Percentiles rank a stretch among this genome's conserved stretches.
phyloP scores from a whole-genome alignment of 2,797 vertebrate genomes.

The Sternotherus odoratus region DNA sequence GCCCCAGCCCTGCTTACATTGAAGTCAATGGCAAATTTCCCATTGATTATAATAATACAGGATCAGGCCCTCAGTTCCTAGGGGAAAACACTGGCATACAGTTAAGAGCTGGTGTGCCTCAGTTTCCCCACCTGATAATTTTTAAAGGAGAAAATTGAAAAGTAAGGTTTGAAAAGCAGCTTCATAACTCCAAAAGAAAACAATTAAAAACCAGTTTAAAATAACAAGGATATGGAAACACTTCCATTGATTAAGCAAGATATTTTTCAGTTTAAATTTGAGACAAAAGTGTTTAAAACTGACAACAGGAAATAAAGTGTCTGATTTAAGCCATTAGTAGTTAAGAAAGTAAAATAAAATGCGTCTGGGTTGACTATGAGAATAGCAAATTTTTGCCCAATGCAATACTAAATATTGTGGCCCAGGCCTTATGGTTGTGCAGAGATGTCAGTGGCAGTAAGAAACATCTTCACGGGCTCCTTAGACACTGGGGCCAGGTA shows the following conservation, averaged over 20 bases:
- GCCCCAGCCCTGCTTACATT: not conserved
- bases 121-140: not conserved
- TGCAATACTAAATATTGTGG: not conserved
- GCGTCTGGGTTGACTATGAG: not conserved
- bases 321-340: not conserved
- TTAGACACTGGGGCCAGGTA: not conserved
- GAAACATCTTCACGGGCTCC: not conserved
- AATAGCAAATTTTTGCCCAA: not conserved
- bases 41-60: not conserved
- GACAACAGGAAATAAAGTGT: not conserved
- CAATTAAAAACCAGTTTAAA: not conserved
- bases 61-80: not conserved
- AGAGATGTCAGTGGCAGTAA: not conserved
- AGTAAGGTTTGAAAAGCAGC: not conserved
- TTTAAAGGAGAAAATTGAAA: not conserved
- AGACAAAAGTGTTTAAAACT: not conserved
- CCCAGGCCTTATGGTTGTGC: accelerated
- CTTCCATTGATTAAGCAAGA: not conserved
- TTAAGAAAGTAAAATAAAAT: not conserved
- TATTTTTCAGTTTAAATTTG: not conserved
- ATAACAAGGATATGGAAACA: not conserved
- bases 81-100: not conserved
- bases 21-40: not conserved
- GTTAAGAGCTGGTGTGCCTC: accelerated
- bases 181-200: not conserved